A percentile compares a stretch with the other conserved stretches of the same genome.
Evolutionary conservation across 2,797 vertebrate genomes (phyloP).

Genomic region (Acanthornis magna): DNA sequence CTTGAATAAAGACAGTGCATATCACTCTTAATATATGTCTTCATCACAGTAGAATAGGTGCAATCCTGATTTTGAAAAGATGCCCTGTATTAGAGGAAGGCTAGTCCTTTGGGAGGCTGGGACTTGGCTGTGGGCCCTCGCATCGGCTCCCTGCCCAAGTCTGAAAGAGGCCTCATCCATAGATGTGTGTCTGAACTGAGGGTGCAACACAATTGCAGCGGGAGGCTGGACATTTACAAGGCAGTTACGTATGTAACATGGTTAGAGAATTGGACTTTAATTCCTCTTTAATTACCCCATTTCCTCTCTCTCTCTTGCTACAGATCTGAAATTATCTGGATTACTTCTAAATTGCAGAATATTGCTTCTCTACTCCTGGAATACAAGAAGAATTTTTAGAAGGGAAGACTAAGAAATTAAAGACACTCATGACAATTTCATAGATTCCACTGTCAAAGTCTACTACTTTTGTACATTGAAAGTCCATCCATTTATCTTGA

Average conservation of each 20-base stretch:
- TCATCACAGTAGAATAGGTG: neutral
- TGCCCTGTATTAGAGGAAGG: neutral
- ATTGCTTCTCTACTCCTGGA: neutral
- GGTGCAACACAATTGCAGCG: neutral
- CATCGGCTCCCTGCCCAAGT: neutral
- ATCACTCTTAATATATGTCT: neutral
- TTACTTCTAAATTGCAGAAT: neutral
- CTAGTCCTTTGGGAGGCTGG: neutral
- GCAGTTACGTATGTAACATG: neutral
- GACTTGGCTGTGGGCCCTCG: neutral
- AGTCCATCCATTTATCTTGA: neutral
- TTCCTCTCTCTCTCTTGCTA: neutral
- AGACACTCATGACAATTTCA: neutral
- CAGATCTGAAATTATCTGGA: neutral
- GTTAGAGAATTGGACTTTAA: neutral
- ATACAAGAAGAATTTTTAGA: neutral
- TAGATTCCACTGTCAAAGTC: neutral
- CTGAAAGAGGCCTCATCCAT: neutral
- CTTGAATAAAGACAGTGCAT: neutral
- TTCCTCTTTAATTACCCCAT: neutral
- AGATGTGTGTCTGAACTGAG: accelerated
- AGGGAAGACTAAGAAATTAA: neutral
- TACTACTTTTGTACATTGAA: neutral
- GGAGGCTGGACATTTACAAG: neutral
- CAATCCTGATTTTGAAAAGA: neutral